Base-by-base conservation (phyloP, 2,797 vertebrate species). In the Delichon dasypus region DNA sequence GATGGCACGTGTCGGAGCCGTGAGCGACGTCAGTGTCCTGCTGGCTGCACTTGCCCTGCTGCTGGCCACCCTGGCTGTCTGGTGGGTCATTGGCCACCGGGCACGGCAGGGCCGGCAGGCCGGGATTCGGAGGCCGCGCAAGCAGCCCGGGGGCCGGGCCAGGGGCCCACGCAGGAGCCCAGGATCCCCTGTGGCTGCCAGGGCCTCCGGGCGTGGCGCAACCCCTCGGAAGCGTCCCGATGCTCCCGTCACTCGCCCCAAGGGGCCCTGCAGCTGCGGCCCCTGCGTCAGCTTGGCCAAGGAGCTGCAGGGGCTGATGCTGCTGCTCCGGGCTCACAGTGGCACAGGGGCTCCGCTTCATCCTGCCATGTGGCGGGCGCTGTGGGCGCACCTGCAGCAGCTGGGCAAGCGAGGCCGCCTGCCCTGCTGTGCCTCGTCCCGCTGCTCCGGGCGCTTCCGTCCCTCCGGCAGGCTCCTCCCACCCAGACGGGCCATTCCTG, bases 81-180 rank as follows among this genome's bases (percentile, higher is more conserved):
- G n/a, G n/a, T n/a, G n/a, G n/a, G n/a, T n/a, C n/a, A n/a, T n/a
- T n/a, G n/a, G n/a, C n/a, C n/a, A n/a, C n/a, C n/a, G n/a, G n/a
- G n/a, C n/a, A 38, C 5, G 6, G 1, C 4, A 21, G 4, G 4
- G 29, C 4, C 2, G 2, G 16, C 44, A 36, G 27, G 55, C 21
- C 0, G 3, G 16, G 5, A 30, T 16, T 38, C 4, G 1, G 5
- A 32, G 32, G 16, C 29, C 2, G 2, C 0, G 4, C 5, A 26
- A 26, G 55, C 4, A 1, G 7, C 72, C 6, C 6, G 2, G 34
- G 45, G 2, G 13, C 55, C 55, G 5, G 29, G 72, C 27, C 45
- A 50, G 72, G 21, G 13, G 44, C 34, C 16, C 27, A 6, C 3
- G 4, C 14, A 50, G 10, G 10, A 22, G 26, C 65, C 25, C 26